Conservation (phyloP, 2,797 vertebrate genomes). For the Pipistrellus kuhlii region DNA sequence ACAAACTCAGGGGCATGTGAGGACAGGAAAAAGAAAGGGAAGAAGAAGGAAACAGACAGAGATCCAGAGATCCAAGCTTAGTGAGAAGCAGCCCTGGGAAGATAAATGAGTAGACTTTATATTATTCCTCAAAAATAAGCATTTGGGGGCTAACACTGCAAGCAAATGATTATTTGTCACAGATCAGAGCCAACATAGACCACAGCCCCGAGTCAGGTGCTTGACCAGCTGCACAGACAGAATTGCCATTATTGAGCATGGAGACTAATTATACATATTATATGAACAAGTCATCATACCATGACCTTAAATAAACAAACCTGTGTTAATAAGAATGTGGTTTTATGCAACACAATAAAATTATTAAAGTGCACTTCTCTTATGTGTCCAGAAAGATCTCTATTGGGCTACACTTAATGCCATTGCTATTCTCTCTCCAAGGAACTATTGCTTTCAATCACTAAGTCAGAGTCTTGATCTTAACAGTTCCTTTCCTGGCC, state of each 20-base stretch:
- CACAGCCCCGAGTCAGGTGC: background rate
- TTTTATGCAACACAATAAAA: background rate
- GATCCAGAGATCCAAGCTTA: background rate
- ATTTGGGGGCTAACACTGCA: background rate
- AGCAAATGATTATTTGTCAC: constrained; percentile 10
- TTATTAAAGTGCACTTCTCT: background rate
- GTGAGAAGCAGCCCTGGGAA: background rate
- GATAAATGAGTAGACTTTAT: background rate
- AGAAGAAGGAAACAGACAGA: background rate
- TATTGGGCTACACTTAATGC: background rate
- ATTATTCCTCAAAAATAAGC: background rate
- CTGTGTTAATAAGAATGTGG: background rate
- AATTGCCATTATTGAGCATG: background rate
- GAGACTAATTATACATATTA: background rate
- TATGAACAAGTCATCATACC: background rate
- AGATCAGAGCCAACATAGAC: background rate
- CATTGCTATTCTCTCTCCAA: background rate
- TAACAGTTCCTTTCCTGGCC: background rate
- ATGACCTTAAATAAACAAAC: background rate
- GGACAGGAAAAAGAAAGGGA: background rate
- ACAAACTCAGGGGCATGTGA: background rate
- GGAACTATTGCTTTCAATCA: background rate
- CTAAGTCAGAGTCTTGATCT: background rate
- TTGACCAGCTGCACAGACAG: background rate
- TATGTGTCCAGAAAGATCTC: background rate